These are phyloP conservation scores for Ictalurus furcatus DNA, from an alignment of 2,113 vertebrate species.

Conservation along the genomic window DNA sequence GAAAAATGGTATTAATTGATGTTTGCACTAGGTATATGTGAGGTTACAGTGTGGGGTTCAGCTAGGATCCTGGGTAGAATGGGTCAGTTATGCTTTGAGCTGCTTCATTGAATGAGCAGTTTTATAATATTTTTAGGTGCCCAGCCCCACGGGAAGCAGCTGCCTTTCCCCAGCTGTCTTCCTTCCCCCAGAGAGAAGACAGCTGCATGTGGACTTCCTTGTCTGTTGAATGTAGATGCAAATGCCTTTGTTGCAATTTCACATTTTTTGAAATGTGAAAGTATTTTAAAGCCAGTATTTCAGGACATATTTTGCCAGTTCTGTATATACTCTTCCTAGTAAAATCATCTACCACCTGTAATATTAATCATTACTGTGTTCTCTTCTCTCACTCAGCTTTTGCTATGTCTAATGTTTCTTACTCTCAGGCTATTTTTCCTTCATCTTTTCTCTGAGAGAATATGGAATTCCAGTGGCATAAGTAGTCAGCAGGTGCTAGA, in stretches of 20 bases:
- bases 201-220: conserved; percentile 51
- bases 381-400: conserved; percentile 58
- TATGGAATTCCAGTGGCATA: conserved; percentile 71
- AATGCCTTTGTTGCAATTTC: neutral
- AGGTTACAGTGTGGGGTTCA: neutral
- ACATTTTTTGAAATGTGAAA: no score
- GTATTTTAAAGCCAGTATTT: neutral
- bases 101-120: conserved; percentile 51
- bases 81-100: conserved; percentile 53
- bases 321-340: neutral
- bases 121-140: conserved; percentile 31
- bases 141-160: conserved; percentile 41
- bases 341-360: conserved; percentile 23
- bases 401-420: conserved; percentile 59
- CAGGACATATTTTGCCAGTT: conserved; percentile 3
- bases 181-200: conserved; percentile 36
- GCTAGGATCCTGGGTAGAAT: neutral
- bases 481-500: conserved; percentile 65
- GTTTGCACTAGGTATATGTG: neutral
- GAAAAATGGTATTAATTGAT: neutral
- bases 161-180: conserved; percentile 46
- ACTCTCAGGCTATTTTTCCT: conserved; percentile 68
- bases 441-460: conserved; percentile 69
- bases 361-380: conserved; percentile 40
- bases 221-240: conserved; percentile 7